Evolutionary conservation across 1,140 invertebrate genomes (phyloP), one percentile per base, ranked within the genome.

Genomic region (Zelostemma sp.): DNA sequence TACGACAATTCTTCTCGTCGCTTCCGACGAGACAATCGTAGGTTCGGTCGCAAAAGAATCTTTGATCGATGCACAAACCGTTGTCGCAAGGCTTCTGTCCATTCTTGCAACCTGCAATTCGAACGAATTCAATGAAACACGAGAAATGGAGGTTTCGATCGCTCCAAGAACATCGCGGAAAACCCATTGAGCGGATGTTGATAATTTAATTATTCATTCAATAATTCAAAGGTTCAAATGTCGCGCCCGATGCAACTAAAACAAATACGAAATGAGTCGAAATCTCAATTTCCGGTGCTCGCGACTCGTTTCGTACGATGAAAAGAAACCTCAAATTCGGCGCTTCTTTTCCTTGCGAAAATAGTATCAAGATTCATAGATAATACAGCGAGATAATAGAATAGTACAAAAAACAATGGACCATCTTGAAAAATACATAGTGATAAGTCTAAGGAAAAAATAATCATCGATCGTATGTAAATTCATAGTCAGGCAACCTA

Each of bases 1-100:
- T 86, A 91, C 91, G 83, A 82, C 91, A 93, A 72, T 91, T 85
- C 4, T 73, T 76, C 81, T 93, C 92, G 72, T 95, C 93, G 40
- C 90, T 91, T 61, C 82, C 87, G 76, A 94, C 93, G n/a, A 81
- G 81, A 76, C 93, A 94, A 72, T 95, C 90, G 6, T 74, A 66
- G 54, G 86, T 83, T 6, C 72, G 70, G 72, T 91, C 86, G 76
- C 90, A 91, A 68, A 86, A 83, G 53, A 84, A 82, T n/a, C 79
- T 75, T 53, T 83, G 78, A 33, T 80, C 81, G 63, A 90, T 87
- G 77, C 89, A 90, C 6, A 85, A 74, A 28, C 89, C 87, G 78
- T 89, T 88, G 33, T 81, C 75, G 80, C 92, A 94, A 6, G 82
- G 80, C 70, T 86, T 88, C 66, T 89, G 76, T 33, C 86, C 85